A percentile compares a stretch with the other conserved stretches of the same genome.
Conservation (phyloP, 2,797 vertebrate genomes). For the Pangasius macronema region DNA sequence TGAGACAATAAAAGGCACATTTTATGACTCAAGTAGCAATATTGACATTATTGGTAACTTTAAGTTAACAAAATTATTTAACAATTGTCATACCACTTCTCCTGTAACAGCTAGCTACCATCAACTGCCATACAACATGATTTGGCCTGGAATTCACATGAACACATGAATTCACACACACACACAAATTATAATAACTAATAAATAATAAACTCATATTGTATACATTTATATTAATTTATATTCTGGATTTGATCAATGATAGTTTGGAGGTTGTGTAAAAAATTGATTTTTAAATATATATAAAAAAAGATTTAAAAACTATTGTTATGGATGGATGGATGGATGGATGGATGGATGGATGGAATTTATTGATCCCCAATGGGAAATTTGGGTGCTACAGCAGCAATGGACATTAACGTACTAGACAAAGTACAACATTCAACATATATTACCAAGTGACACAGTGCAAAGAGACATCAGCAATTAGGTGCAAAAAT, state of each 20-base stretch:
- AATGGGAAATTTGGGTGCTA: background rate
- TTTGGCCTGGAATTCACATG: slow-evolving; percentile 78
- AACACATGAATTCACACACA: background rate
- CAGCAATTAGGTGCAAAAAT: background rate
- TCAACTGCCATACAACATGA: slow-evolving; percentile 93
- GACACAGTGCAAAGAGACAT: background rate
- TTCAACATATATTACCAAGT: background rate
- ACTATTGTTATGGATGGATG: background rate
- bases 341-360: background rate
- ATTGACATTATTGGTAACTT: background rate
- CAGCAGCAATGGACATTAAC: background rate
- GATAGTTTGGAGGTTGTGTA: background rate
- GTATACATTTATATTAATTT: background rate
- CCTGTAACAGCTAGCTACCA: slow-evolving; percentile 95
- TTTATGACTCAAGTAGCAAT: background rate
- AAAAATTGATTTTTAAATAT: background rate
- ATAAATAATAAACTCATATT: background rate
- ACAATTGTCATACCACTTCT: slow-evolving; percentile 83
- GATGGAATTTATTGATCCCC: background rate
- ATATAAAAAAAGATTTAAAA: background rate
- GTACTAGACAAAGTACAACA: background rate
- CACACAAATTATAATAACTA: too few relatives aligned
- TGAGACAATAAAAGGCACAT: slow-evolving; percentile 15
- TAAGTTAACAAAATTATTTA: background rate
- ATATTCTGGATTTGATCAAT: background rate